Evolutionary conservation across 1,140 invertebrate genomes (phyloP), one percentile per base, ranked within the genome.

Genomic region (Sycobia sp.): DNA sequence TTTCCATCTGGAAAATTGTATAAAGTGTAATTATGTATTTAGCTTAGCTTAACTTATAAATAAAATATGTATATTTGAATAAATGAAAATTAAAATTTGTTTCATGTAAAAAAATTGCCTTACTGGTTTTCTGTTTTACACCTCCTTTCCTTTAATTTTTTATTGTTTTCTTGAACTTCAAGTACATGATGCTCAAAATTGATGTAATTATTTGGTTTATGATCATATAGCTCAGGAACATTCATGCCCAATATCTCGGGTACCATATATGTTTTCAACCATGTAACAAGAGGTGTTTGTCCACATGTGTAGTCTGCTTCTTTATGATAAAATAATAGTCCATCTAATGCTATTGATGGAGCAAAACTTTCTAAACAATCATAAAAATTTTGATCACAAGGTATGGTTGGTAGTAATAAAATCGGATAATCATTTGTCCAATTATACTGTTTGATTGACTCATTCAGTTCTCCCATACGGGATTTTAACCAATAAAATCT

Each of bases 201-300:
- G 25, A 79, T 70, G 46, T 84, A 84, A 49, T 66, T 69, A 23
- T 68, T 38, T 32, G 83, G 83, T 68, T 78, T 81, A 36, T 78
- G 68, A 20, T 74, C 64, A 49, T 77, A 56, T n/a, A 59, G 50
- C 14, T 71, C 75, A 16, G 84, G 81, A 13, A 87, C 75, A 34
- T 69, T 61, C 36, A 88, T 76, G 39, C 85, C 83, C 9, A 96
- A 77, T 22, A 94, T 83, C 82, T 96, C 93, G 2, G 87, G 85
- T 10, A 96, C 71, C 94, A 96, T 96, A 73, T 86, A 95, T 1
- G 90, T 84, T 74, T 91, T 95, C 1, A 96, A 79, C 94, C 94
- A 97, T 2, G 90, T 89, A 0, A 96, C 92, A 13, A 97, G 78
- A 0, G 95, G 94, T 0, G 93, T 94, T 34, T 82, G 75, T 11